Conservation (phyloP, 2,113 vertebrate genomes). For the Ictidomys tridecemlineatus region DNA sequence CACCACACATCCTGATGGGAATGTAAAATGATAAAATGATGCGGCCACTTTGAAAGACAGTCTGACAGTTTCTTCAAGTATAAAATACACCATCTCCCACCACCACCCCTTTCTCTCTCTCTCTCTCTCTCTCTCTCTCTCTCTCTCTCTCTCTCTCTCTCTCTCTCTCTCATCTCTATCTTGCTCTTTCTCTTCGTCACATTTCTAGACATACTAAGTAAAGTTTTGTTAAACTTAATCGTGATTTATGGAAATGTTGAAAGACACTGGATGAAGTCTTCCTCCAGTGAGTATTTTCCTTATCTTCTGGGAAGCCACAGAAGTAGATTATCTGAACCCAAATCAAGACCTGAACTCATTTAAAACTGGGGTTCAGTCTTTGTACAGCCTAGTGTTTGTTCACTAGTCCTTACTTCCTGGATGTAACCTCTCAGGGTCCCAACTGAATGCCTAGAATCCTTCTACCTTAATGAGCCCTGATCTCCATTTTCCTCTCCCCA, state of each 20-base stretch:
- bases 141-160: neutral
- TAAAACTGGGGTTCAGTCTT: neutral
- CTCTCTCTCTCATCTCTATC: no score
- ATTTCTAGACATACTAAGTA: neutral
- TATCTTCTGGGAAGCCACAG: neutral
- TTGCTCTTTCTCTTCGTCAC: neutral
- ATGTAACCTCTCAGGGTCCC: neutral
- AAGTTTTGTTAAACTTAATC: neutral
- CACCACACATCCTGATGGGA: neutral
- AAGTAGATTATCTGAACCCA: neutral
- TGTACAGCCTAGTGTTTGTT: neutral
- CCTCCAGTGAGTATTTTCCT: neutral
- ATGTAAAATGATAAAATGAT: neutral
- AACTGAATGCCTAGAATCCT: neutral
- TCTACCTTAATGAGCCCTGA: neutral
- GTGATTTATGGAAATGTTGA: neutral
- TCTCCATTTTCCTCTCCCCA: neutral
- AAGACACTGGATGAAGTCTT: neutral
- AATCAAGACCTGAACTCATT: neutral
- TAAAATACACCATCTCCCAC: neutral
- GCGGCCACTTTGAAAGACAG: neutral
- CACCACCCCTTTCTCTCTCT: no score
- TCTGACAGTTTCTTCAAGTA: no score
- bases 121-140: no score
- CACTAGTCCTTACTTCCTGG: neutral